Base-by-base conservation (phyloP, 2,888 invertebrate genomes). In the Zootermopsis nevadensis region DNA sequence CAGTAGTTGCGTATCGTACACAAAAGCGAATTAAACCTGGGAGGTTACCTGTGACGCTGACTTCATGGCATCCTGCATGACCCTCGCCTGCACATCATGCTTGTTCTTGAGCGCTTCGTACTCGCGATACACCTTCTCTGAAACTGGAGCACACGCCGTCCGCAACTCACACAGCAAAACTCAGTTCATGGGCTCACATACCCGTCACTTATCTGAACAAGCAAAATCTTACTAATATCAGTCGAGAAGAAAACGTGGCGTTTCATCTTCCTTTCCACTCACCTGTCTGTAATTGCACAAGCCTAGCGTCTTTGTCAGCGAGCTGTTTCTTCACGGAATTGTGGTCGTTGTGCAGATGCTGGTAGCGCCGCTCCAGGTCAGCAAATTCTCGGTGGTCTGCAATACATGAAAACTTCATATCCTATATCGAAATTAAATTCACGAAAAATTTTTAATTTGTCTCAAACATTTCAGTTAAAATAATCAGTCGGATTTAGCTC, bases 41-140 rank as follows among this genome's bases (percentile, higher is more conserved):
- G 85, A 60, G 15, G 60, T 85, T 85, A 88, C 88, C 86, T 87
- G 86, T 7, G 87, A 86, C 15, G 88, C 88, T 81, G 87, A 85
- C 85, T 87, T 86, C 86, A 88, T 87, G 7, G 87, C 87, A 82
- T 92, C 94, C 86, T 94, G 93, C 94, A 94, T 94, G 79, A 94
- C 94, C 4, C 93, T 93, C 0, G 94, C 92, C 87, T 95, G 95
- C 60, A 94, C 92, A 86, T 95, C 94, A 88, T 94, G 94, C 89
- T 94, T 93, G 88, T 93, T 93, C 88, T 93, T 93, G 53, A 95
- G 90, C 88, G 93, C 93, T 88, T 95, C 94, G 89, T 95, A 95
- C 88, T 95, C 95, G 84, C 92, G 92, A 89, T 94, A 95, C 66
- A 93, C 90, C 86, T 93, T 93, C 90, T 95, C 94, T 15, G 95